Conservation (phyloP, 2,797 vertebrate genomes). For the Typhlichthys eigenmanni region DNA sequence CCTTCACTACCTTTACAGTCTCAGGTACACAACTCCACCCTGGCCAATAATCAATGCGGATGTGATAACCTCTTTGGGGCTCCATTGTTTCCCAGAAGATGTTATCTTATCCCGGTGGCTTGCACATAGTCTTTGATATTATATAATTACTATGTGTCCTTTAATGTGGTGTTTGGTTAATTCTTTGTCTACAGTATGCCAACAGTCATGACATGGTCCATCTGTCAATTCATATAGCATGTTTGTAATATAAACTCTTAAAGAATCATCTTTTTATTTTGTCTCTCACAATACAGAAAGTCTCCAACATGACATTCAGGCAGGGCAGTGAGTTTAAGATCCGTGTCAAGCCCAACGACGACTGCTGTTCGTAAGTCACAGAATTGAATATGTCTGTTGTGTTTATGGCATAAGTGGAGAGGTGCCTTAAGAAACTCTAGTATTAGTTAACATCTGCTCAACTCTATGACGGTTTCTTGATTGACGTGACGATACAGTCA, state of each 20-base stretch:
- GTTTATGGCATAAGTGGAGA: too few species aligned
- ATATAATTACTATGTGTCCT: not conserved
- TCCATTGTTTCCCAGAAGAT: not conserved
- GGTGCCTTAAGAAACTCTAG: too few species aligned
- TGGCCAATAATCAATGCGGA: constrained; percentile 51
- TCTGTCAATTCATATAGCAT: constrained; percentile 1
- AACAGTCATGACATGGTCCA: not conserved
- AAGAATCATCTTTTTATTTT: not conserved
- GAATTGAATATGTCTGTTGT: too few species aligned
- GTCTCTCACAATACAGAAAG: constrained; percentile 41
- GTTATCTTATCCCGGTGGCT: not conserved
- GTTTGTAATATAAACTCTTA: too few species aligned
- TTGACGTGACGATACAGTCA: too few species aligned
- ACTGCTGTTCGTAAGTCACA: constrained; percentile 33
- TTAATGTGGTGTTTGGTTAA: too few species aligned
- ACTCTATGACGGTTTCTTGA: too few species aligned
- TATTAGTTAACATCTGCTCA: too few species aligned
- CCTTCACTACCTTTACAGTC: constrained; percentile 41
- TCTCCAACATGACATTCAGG: constrained; percentile 73
- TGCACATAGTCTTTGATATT: not conserved
- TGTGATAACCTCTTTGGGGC: constrained; percentile 14
- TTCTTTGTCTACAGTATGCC: not conserved
- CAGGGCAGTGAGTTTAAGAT: constrained; percentile 75
- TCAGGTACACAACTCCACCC: not conserved
- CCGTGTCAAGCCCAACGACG: constrained; percentile 48